Conservation (phyloP, 1,140 invertebrate species). For the Adelges cooleyi region DNA sequence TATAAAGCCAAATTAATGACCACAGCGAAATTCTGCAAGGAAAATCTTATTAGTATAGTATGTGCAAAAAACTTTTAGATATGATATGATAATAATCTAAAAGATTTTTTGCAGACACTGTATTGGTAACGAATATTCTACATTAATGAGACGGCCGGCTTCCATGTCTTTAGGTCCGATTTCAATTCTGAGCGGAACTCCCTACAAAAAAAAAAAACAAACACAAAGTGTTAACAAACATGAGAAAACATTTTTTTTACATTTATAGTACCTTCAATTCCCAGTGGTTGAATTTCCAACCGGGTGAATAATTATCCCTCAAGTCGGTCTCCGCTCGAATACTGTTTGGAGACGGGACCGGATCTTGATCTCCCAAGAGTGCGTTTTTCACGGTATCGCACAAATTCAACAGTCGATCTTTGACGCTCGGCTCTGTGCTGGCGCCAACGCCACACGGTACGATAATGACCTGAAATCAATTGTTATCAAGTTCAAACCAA, state of each 20-base stretch:
- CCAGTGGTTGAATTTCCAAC: slow-evolving; percentile 99
- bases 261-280: slow-evolving; percentile 78
- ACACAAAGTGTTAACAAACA: background rate
- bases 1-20: too few relatives aligned
- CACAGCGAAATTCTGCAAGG: too few relatives aligned
- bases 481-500: background rate
- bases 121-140: too few relatives aligned
- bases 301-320: slow-evolving; percentile 92
- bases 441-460: slow-evolving; percentile 94
- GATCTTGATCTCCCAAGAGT: slow-evolving; percentile 37
- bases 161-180: slow-evolving; percentile 91
- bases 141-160: slow-evolving; percentile 62
- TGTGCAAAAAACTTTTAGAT: too few relatives aligned
- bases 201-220: slow-evolving; percentile 42
- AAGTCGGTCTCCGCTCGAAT: slow-evolving; percentile 73
- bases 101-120: too few relatives aligned
- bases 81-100: too few relatives aligned
- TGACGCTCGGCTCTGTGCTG: slow-evolving; percentile 57
- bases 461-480: slow-evolving; percentile 60
- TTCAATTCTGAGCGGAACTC: slow-evolving; percentile 91
- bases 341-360: slow-evolving; percentile 35
- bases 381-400: slow-evolving; percentile 58
- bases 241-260: background rate
- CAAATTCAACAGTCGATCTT: slow-evolving; percentile 53
- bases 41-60: too few relatives aligned